A percentile compares a stretch with the other conserved stretches of the same genome.
Evolutionary conservation across 1,140 invertebrate species (phyloP).

Genomic region (Drosophila bipectinata): DNA sequence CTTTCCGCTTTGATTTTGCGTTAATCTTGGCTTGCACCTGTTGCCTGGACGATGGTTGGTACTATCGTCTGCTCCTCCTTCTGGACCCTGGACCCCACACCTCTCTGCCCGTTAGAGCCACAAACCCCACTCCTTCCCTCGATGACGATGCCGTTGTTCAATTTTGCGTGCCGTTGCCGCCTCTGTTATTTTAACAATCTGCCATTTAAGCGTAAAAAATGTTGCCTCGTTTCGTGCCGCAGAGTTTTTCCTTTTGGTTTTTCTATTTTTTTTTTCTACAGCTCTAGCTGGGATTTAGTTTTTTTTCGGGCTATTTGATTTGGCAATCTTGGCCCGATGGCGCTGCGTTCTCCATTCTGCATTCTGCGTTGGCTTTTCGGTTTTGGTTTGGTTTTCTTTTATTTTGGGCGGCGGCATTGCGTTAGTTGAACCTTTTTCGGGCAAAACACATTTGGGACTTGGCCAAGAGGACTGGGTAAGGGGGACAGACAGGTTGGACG

Average conservation of each 20-base stretch:
- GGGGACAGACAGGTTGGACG: slow-evolving; percentile 32
- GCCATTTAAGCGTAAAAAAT: slow-evolving; percentile 83
- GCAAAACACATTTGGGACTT: slow-evolving; percentile 55
- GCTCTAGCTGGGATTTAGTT: slow-evolving; percentile 23
- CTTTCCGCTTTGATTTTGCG: slow-evolving; percentile 81
- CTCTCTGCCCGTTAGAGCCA: neutral
- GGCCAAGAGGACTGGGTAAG: slow-evolving; percentile 42
- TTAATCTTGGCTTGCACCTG: slow-evolving; percentile 79
- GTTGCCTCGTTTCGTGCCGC: slow-evolving; percentile 81
- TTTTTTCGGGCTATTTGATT: slow-evolving; percentile 75
- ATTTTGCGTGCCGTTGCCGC: slow-evolving; percentile 81
- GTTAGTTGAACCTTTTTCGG: slow-evolving; percentile 73
- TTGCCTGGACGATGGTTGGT: slow-evolving; percentile 35
- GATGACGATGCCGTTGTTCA: slow-evolving; percentile 77
- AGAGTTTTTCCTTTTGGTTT: slow-evolving; percentile 61
- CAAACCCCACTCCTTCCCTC: neutral
- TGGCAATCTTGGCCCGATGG: slow-evolving; percentile 72
- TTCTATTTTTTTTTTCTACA: slow-evolving; percentile 18
- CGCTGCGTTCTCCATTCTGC: slow-evolving; percentile 64
- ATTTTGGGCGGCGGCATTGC: slow-evolving; percentile 67
- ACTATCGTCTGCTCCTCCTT: slow-evolving; percentile 31
- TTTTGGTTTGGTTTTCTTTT: slow-evolving; percentile 41
- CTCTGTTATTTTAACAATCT: slow-evolving; percentile 83
- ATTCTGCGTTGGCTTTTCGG: slow-evolving; percentile 58
- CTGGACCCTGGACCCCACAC: slow-evolving; percentile 7